phyloP scores from a whole-genome alignment of 2,113 vertebrate species.

The Protobothrops mucrosquamatus region DNA sequence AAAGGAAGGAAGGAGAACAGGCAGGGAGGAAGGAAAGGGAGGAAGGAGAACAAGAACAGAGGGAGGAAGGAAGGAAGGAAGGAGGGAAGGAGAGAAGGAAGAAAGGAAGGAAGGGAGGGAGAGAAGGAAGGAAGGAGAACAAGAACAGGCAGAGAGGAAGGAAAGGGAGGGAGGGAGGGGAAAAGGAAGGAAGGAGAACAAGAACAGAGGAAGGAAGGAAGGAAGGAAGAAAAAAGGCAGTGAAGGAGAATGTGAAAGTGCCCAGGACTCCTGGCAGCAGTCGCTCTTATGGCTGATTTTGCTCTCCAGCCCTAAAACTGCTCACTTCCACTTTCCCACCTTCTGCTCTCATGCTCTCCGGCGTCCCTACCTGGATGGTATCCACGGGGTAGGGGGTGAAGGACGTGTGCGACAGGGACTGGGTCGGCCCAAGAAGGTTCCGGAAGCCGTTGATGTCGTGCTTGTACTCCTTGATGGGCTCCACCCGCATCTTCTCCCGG shows the following conservation, averaged over 20 bases:
- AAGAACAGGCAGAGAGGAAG: rapidly evolving
- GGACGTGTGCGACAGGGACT: constrained; percentile 84
- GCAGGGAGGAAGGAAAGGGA: no score
- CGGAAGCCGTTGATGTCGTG: constrained; percentile 79
- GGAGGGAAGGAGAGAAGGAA: no score
- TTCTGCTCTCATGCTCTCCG: not conserved
- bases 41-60: no score
- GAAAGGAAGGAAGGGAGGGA: no score
- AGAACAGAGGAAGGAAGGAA: not conserved
- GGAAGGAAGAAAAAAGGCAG: not conserved
- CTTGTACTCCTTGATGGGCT: constrained; percentile 90
- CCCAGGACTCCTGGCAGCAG: not conserved
- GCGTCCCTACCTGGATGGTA: constrained; percentile 80
- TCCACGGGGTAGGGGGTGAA: constrained; percentile 92
- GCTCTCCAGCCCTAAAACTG: not conserved
- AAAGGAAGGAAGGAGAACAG: no score
- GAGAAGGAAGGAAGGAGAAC: no score
- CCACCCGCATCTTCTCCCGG: constrained; percentile 83
- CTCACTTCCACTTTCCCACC: not conserved
- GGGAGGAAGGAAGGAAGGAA: no score
- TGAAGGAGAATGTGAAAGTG: not conserved
- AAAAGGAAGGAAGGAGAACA: rapidly evolving
- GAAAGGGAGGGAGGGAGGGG: rapidly evolving
- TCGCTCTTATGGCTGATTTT: not conserved
- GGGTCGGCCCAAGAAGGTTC: constrained; percentile 84